These are phyloP conservation scores for Zeus faber DNA, from an alignment of 2,113 vertebrate genomes.

Conservation along the genomic window DNA sequence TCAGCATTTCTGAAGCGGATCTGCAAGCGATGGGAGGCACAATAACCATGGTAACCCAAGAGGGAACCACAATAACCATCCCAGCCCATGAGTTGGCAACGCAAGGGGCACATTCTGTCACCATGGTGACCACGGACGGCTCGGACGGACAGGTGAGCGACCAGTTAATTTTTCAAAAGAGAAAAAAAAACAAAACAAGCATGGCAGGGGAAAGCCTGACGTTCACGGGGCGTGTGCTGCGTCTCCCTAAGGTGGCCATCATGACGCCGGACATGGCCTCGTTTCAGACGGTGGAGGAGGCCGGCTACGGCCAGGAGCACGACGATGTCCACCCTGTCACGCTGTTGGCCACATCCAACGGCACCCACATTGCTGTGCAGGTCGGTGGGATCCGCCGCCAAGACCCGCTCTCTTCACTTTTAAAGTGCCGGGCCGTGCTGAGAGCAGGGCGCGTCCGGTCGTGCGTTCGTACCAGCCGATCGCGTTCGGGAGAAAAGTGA, in stretches of 20 bases:
- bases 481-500: too few relatives aligned
- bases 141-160: conserved; percentile 87
- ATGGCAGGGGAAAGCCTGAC: background rate
- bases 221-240: too few relatives aligned
- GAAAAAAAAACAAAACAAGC: background rate
- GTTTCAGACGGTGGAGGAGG: conserved; percentile 86
- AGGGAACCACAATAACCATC: conserved; percentile 96
- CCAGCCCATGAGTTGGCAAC: conserved; percentile 91
- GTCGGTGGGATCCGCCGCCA: conserved; percentile 60
- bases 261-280: conserved; percentile 94
- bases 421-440: too few relatives aligned
- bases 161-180: background rate
- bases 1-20: conserved; percentile 94
- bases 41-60: conserved; percentile 98
- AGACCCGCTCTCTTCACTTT: background rate
- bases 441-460: too few relatives aligned
- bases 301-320: conserved; percentile 86
- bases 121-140: conserved; percentile 93
- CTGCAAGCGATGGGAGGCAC: conserved; percentile 93
- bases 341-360: conserved; percentile 94
- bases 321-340: conserved; percentile 90
- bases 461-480: too few relatives aligned
- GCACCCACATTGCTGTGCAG: conserved; percentile 98
- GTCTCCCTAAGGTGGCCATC: conserved; percentile 88
- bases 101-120: conserved; percentile 86